A percentile compares a stretch with the other conserved stretches of the same genome.
Conservation (phyloP, 2,888 invertebrate genomes). For the Cryptosula pallasiana region DNA sequence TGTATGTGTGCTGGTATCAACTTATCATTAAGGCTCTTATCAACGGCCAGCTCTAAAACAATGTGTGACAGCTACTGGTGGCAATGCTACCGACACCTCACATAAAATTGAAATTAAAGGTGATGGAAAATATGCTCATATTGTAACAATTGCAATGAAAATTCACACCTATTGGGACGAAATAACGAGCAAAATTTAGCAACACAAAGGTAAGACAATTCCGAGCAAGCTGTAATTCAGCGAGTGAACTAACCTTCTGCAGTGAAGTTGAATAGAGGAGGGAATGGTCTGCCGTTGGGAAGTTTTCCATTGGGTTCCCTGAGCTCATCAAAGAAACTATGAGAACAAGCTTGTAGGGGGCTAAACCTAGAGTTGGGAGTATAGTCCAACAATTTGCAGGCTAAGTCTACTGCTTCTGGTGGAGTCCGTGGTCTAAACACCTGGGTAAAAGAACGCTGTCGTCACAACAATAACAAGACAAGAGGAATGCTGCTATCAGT, state of each 20-base stretch:
- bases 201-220: too few relatives aligned
- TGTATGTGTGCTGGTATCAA: conserved; percentile 70
- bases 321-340: conserved; percentile 96
- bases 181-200: too few relatives aligned
- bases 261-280: conserved; percentile 95
- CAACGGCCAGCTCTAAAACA: conserved; percentile 76
- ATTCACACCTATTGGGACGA: too few relatives aligned
- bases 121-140: too few relatives aligned
- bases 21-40: conserved; percentile 80
- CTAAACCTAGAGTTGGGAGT: conserved; percentile 92
- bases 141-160: too few relatives aligned
- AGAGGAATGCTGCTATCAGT: too few relatives aligned
- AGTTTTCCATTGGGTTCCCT: conserved; percentile 85
- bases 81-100: too few relatives aligned
- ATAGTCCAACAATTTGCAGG: conserved; percentile 88
- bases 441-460: too few relatives aligned
- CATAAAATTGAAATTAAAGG: too few relatives aligned
- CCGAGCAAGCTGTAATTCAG: too few relatives aligned
- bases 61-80: too few relatives aligned
- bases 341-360: conserved; percentile 95
- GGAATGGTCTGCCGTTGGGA: conserved; percentile 87
- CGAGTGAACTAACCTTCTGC: conserved; percentile 71
- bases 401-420: conserved; percentile 63
- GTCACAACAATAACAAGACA: neutral
- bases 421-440: conserved; percentile 57